These are phyloP conservation scores for Platyscelio sp. DNA, from an alignment of 2,888 invertebrate species.

Conservation along the genomic window DNA sequence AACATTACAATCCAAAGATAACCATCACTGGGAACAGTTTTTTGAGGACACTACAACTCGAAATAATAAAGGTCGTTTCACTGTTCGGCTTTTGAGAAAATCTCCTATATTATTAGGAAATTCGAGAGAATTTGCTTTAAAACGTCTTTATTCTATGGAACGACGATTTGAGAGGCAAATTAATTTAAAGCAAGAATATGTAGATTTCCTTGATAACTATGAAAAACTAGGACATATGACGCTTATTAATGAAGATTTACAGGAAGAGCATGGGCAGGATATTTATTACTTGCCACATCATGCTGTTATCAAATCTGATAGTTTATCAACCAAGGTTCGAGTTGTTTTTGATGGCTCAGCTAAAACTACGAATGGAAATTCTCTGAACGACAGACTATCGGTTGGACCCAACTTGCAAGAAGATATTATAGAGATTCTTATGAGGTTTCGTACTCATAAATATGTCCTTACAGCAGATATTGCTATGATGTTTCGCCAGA, in stretches of 20 bases:
- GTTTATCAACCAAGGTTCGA: conserved; percentile 8
- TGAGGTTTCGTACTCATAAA: conserved; percentile 46
- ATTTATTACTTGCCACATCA: conserved; percentile 18
- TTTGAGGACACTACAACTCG: background rate
- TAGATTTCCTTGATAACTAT: background rate
- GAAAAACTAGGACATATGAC: conserved; percentile 20
- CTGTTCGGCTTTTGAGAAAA: background rate
- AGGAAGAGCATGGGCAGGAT: background rate
- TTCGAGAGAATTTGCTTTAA: background rate
- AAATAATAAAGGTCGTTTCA: background rate
- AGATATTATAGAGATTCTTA: conserved; percentile 31
- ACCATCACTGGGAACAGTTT: background rate
- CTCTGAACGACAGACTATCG: conserved; percentile 72
- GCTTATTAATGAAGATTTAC: background rate
- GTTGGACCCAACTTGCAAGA: conserved; percentile 65
- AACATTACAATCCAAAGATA: background rate
- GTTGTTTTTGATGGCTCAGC: conserved; percentile 9
- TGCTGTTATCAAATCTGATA: conserved; percentile 1
- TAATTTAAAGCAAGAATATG: background rate
- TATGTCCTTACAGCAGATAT: conserved; percentile 74
- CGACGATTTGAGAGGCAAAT: background rate
- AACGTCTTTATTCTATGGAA: background rate
- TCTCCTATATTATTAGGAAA: background rate
- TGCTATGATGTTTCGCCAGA: conserved; percentile 76
- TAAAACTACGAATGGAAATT: conserved; percentile 47